Conservation (phyloP, 2,888 invertebrate genomes). For the Eulithis prunata region DNA sequence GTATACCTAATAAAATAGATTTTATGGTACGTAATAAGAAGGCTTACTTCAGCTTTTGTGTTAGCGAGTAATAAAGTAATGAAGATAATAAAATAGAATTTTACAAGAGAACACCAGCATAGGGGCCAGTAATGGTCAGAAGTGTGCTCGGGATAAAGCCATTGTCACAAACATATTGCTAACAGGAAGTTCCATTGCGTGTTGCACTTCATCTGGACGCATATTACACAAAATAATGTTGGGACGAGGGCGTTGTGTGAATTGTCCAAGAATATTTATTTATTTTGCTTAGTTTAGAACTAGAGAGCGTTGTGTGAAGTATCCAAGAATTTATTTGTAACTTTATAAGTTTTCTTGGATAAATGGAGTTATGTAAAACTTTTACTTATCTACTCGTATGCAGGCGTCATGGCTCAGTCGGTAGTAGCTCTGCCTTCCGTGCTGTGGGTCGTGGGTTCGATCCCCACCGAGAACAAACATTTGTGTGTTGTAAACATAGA, state of each 20-base stretch:
- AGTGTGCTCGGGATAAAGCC: conserved; percentile 50
- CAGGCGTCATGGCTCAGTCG: no score
- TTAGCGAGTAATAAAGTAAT: background rate
- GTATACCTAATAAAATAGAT: background rate
- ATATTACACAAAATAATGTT: background rate
- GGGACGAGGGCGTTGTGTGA: background rate
- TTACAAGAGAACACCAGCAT: conserved; percentile 35
- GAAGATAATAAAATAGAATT: conserved; percentile 24
- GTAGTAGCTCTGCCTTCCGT: no score
- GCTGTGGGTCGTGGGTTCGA: no score
- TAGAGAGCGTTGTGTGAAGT: no score
- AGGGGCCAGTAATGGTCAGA: conserved; percentile 44
- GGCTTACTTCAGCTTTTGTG: background rate
- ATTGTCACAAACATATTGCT: conserved; percentile 52
- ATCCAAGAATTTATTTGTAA: no score
- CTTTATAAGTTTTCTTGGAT: no score
- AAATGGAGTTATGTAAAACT: no score
- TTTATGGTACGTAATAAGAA: background rate
- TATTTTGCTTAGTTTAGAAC: no score
- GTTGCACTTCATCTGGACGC: conserved; percentile 38
- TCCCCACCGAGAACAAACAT: no score
- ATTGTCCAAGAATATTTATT: background rate
- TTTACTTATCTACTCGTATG: no score
- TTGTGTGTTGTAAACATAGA: no score
- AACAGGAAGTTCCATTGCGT: conserved; percentile 51